Conservation (phyloP, 1,140 invertebrate genomes). For the Maconellicoccus hirsutus region DNA sequence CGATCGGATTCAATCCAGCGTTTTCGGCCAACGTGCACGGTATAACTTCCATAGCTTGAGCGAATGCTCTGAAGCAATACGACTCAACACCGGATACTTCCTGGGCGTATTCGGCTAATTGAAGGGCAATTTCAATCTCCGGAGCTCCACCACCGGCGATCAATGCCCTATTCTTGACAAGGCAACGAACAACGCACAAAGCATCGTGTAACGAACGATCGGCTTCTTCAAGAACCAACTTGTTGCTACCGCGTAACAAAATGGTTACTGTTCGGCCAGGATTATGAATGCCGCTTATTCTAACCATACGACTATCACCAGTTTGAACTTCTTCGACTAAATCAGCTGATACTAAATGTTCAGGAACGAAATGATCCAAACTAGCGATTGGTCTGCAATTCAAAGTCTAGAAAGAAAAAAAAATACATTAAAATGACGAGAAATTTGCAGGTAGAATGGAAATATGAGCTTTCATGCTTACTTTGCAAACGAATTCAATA, state of each 20-base stretch:
- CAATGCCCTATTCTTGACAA: constrained; percentile 82
- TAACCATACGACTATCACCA: constrained; percentile 84
- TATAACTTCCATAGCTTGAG: constrained; percentile 92
- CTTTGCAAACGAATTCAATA: constrained; percentile 92
- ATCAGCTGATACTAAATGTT: constrained; percentile 84
- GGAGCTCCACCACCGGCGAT: constrained; percentile 94
- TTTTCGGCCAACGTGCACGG: constrained; percentile 98
- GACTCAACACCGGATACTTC: constrained; percentile 82
- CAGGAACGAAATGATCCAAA: constrained; percentile 89
- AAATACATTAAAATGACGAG: background rate
- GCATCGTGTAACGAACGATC: constrained; percentile 95
- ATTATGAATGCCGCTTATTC: constrained; percentile 81
- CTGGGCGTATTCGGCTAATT: constrained; percentile 69
- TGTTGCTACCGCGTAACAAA: constrained; percentile 92
- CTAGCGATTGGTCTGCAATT: constrained; percentile 95
- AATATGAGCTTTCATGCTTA: constrained; percentile 29
- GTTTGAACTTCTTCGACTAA: constrained; percentile 88
- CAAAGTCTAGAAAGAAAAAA: constrained; percentile 54
- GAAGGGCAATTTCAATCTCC: constrained; percentile 85
- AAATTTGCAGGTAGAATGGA: background rate
- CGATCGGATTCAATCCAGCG: constrained; percentile 94
- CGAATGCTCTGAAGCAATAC: constrained; percentile 89
- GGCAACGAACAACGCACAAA: constrained; percentile 91
- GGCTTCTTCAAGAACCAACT: constrained; percentile 90
- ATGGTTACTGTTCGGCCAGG: constrained; percentile 86